Base-by-base conservation (phyloP, 2,113 vertebrate genomes). In the Tor tambroides region DNA sequence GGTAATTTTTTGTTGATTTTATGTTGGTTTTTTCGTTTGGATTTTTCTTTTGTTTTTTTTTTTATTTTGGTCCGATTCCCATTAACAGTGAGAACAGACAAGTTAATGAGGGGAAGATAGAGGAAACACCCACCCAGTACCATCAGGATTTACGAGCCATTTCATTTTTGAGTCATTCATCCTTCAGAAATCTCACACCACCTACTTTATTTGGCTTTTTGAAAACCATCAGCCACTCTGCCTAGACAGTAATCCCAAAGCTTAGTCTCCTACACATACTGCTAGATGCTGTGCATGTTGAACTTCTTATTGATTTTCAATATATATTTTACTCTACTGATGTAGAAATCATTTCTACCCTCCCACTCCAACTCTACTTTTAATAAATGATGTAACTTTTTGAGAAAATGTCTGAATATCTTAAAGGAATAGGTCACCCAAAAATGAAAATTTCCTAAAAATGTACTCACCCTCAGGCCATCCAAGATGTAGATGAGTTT, bases 1-100 rank as follows among this genome's bases (percentile, higher is more conserved):
- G 98, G 98, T 99, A 99, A 98, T 93, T n/a, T 38, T 94, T 96
- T 96, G 95, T 88, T 94, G 96, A 96, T 95, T 95, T 96, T 61
- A n/a, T 61, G 1, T 95, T 94, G 28, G 69, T 74, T 84, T 77
- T 17, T 19, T 43, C 10, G n/a, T n/a, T n/a, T n/a, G n/a, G n/a
- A n/a, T 9, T 63, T 12, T 21, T 0, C 96, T 96, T 76, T 94
- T n/a, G n/a, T n/a, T n/a, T n/a, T n/a, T 96, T 11, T 32, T 49
- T 96, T 94, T 94, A 4, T 96, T 96, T 94, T 95, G 91, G 95
- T 95, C n/a, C 28, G 9, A 79, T 85, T 79, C 28, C 35, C 65
- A 54, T 54, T 87, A 87, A 80, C 46, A 83, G 35, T 49, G 63
- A 89, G 76, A 79, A 56, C n/a, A 79, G 72, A 80, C 35, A 74